Evolutionary conservation across 2,113 vertebrate genomes (phyloP).

Genomic region (Carollia perspicillata): DNA sequence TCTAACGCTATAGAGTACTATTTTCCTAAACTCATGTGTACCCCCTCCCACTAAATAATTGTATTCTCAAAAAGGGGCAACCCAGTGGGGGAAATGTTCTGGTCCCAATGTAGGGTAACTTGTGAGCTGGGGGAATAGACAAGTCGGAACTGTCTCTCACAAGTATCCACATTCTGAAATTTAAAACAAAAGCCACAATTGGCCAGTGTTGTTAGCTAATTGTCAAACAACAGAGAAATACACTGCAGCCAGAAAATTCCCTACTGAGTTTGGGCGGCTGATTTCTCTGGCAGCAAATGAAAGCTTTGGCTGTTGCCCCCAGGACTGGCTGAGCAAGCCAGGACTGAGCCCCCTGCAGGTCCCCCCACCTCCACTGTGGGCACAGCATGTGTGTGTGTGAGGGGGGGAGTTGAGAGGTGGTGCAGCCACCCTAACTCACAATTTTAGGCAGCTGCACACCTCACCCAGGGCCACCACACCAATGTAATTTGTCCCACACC

Average conservation of each 20-base stretch:
- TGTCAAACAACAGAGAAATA: conserved; percentile 45
- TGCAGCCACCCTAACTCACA: not conserved
- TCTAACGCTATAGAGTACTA: not conserved
- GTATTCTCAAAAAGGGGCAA: not conserved
- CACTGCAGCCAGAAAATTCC: conserved; percentile 45
- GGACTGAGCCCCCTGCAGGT: not conserved
- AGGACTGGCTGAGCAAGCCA: conserved; percentile 7
- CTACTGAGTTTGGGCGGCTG: conserved; percentile 5
- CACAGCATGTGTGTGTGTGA: not conserved
- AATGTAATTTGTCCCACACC: conserved; percentile 20
- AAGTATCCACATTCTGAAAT: conserved; percentile 33
- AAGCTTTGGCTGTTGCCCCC: conserved; percentile 35
- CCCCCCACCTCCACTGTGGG: not conserved
- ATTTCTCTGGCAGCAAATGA: conserved; percentile 59
- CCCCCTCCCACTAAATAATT: not conserved
- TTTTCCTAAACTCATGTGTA: not conserved
- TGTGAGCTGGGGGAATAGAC: not conserved
- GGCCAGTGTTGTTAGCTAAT: not conserved
- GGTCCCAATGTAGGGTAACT: not conserved
- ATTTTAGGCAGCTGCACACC: conserved; percentile 58
- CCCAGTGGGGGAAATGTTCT: not conserved
- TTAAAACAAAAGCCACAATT: conserved; percentile 41
- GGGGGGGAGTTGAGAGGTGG: too few species aligned
- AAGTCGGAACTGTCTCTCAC: not conserved
- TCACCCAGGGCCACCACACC: not conserved